Base-by-base conservation (phyloP, 1,140 invertebrate genomes). In the Melitaea cinxia region DNA sequence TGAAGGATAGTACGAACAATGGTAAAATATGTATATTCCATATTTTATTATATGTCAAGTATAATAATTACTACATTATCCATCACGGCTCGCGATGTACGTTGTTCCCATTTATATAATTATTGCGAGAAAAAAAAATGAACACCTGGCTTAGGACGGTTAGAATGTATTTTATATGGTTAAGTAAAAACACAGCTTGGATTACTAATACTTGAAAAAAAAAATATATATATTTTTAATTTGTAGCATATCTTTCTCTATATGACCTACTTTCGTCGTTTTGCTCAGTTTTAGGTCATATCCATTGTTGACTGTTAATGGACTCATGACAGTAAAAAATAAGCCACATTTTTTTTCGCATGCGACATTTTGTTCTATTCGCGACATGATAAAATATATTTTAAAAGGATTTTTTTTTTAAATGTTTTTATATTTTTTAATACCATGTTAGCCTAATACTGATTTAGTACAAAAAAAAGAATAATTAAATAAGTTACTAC, bases 41-140 rank as follows among this genome's bases (percentile, higher is more conserved):
- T 19, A 14, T 0, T 39, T 14, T 39, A 39, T 4, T 39, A 23
- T 17, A 42, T 17, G 19, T 47, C 1, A 23, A 23, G n/a, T 47
- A 47, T 47, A 23, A 12, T 23, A 47, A 47, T 23, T 47, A 33
- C 23, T 19, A 65, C 53, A 35, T 42, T 42, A 9, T 17, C 30
- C 37, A 42, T 42, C 7, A 4, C 5, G 35, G 17, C 6, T 42
- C 37, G 6, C 7, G 37, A 42, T 57, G 21, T 5, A 30, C 21
- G 26, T 58, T 42, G 37, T 54, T 65, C 49, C 12, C 56, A 45
- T 54, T 47, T 42, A 64, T 58, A 58, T 58, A 52, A 65, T 65
- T 49, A 65, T 9, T 17, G 30, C 30, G 35, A 33, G 49, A 24
- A 15, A 35, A 54, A 65, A 65, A 65, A 47, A 47, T 42, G 21